Conservation (phyloP, 2,797 vertebrate genomes). For the Acanthornis magna region DNA sequence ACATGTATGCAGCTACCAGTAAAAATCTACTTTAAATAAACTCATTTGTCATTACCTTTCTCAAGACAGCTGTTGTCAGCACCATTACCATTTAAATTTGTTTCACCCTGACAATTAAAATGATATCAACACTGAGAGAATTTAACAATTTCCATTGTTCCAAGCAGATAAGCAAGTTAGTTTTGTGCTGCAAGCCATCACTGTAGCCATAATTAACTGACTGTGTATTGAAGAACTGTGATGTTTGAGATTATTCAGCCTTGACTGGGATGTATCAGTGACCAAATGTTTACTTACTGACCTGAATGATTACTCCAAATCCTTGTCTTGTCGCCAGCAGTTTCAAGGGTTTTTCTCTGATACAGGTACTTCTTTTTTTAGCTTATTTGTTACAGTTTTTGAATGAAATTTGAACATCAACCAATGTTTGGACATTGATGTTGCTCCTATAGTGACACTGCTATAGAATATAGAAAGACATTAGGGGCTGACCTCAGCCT, state of each 20-base stretch:
- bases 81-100: slow-evolving; percentile 35
- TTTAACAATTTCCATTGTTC: slow-evolving; percentile 44
- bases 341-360: slow-evolving; percentile 30
- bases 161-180: slow-evolving; percentile 33
- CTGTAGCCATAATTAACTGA: slow-evolving; percentile 34
- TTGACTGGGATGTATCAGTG: slow-evolving; percentile 58
- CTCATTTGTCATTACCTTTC: slow-evolving; percentile 9
- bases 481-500: background rate
- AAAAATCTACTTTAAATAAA: slow-evolving; percentile 38
- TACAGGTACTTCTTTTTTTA: background rate
- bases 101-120: slow-evolving; percentile 32
- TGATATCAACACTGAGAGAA: slow-evolving; percentile 1
- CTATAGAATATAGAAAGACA: background rate
- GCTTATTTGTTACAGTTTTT: background rate
- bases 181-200: slow-evolving; percentile 29
- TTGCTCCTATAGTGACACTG: background rate
- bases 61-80: slow-evolving; percentile 16
- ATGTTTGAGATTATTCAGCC: slow-evolving; percentile 61
- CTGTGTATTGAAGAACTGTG: slow-evolving; percentile 35
- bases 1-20: background rate
- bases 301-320: slow-evolving; percentile 32
- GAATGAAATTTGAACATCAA: slow-evolving; percentile 3
- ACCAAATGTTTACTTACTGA: slow-evolving; percentile 59
- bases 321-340: slow-evolving; percentile 21
- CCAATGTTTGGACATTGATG: background rate